Percentiles rank a stretch among this genome's conserved stretches.
phyloP scores from a whole-genome alignment of 2,113 vertebrate genomes.

The Hyla sarda region DNA sequence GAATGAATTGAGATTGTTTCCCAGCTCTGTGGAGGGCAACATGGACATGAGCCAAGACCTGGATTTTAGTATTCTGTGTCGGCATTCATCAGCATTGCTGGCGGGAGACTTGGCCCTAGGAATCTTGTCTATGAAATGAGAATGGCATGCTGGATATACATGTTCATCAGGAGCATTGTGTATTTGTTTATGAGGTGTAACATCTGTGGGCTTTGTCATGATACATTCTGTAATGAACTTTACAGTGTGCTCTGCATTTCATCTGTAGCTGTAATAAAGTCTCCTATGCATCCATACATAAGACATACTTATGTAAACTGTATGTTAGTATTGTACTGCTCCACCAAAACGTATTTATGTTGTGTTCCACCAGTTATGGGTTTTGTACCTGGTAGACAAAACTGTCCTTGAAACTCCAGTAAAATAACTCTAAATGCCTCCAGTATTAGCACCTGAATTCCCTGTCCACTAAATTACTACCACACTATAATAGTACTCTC shows the following conservation, averaged over 20 bases:
- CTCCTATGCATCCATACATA: neutral
- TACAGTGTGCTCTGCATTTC: neutral
- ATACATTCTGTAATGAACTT: neutral
- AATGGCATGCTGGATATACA: neutral
- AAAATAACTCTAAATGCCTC: too few relatives aligned
- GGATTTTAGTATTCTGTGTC: slow-evolving; percentile 32
- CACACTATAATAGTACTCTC: too few relatives aligned
- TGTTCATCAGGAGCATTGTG: neutral
- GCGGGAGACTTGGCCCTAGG: neutral
- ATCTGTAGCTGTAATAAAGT: neutral
- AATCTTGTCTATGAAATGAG: neutral
- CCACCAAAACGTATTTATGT: too few relatives aligned
- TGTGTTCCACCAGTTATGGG: too few relatives aligned
- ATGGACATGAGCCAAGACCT: slow-evolving; percentile 12
- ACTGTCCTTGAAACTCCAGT: too few relatives aligned
- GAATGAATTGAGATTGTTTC: neutral
- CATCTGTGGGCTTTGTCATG: neutral
- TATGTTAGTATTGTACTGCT: too few relatives aligned
- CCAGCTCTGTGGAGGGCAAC: slow-evolving; percentile 21
- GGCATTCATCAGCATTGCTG: neutral
- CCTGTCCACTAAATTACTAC: too few relatives aligned
- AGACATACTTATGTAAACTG: neutral
- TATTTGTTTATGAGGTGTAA: neutral
- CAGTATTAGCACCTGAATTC: too few relatives aligned
- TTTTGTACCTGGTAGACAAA: too few relatives aligned